phyloP scores from a whole-genome alignment of 1,140 invertebrate genomes.

The Drosophila guanche region DNA sequence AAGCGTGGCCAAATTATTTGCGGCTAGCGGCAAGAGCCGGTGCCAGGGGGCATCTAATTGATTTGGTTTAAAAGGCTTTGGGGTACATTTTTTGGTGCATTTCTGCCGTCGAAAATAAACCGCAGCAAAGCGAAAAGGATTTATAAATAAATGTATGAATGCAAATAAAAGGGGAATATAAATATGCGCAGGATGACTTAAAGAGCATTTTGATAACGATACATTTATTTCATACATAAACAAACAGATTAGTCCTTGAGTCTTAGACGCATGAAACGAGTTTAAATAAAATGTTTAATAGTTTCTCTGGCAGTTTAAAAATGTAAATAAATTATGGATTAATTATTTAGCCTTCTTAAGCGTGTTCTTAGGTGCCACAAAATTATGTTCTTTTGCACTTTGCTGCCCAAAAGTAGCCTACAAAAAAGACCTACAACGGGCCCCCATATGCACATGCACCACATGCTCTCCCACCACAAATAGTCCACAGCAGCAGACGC shows the following conservation, averaged over 20 bases:
- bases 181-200: background rate
- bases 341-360: too few relatives aligned
- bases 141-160: background rate
- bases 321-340: too few relatives aligned
- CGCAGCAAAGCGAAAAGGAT: background rate
- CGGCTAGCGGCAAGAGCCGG: slow-evolving; percentile 8
- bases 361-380: too few relatives aligned
- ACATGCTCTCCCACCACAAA: background rate
- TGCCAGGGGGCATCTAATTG: slow-evolving; percentile 31
- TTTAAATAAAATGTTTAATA: too few relatives aligned
- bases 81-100: slow-evolving; percentile 15
- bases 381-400: too few relatives aligned
- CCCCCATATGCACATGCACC: background rate
- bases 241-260: too few relatives aligned
- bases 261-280: too few relatives aligned
- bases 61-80: slow-evolving; percentile 42
- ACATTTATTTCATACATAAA: too few relatives aligned
- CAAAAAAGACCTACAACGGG: background rate
- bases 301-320: too few relatives aligned
- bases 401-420: background rate
- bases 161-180: background rate
- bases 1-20: slow-evolving; percentile 49
- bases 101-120: slow-evolving; percentile 13
- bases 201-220: too few relatives aligned
- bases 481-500: background rate